Evolutionary conservation across 2,113 vertebrate species (phyloP), one percentile per base, ranked within the genome.

Genomic region (Numenius arquata): DNA sequence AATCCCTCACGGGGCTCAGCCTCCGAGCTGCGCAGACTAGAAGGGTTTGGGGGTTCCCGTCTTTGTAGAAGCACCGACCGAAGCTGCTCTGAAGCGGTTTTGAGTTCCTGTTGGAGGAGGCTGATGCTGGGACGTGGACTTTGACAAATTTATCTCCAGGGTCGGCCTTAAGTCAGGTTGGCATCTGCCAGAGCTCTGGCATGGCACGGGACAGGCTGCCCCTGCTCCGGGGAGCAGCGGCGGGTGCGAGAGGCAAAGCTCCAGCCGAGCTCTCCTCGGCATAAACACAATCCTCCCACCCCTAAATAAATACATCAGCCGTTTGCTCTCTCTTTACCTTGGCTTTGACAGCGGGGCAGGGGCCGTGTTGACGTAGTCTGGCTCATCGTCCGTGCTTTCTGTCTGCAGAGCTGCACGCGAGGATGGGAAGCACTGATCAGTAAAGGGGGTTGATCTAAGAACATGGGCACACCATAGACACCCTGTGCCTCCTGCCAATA

Each of bases 301-400:
- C 30, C 40, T 11, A 12, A 22, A 53, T 15, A 45, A 45, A 58
- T 12, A 18, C 15, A 29, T 7, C 47, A 22, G 3, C 38, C 19
- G 6, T 48, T 74, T 23, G 12, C 26, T 82, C 20, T n/a, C 15
- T 9, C 36, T 20, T 84, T 93, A 95, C 93, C 94, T 96, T 78
- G n/a, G 40, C 73, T 93, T 53, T 34, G 74, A 9, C n/a, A 67
- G 84, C 22, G 15, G 52, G 63, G 34, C 58, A 80, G 90, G 62
- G 50, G 29, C 79, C 1, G 89, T 8, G 4, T 98, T 98, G 70
- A 98, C 68, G 0, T 98, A 98, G 59, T 98, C 97, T 0, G 98
- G 97, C 50, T 98, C 98, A 3, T 94, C 96, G 17, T 97, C 96
- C 0, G 6, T n/a, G 80, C 89, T 96, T 34, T 89, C 97, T 10